Conservation (phyloP, 2,888 invertebrate species). For the Dromius quadrimaculatus region DNA sequence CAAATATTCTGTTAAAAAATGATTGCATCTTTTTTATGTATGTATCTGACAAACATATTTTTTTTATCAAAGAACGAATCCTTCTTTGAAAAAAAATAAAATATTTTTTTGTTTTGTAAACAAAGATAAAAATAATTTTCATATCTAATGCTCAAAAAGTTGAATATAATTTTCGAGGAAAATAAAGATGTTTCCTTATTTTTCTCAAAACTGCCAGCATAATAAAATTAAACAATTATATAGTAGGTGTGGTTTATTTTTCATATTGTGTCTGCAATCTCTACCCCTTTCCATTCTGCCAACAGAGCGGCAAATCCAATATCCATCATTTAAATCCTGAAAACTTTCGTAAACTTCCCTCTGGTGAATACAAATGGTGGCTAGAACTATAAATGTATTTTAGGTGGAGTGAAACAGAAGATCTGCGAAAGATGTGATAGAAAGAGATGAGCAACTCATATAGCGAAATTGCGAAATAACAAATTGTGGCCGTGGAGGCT, state of each 20-base stretch:
- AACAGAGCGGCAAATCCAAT: constrained; percentile 5
- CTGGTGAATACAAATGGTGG: constrained; percentile 31
- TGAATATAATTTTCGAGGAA: background rate
- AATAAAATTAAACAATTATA: constrained; percentile 46
- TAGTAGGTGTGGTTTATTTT: constrained; percentile 35
- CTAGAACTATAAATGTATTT: constrained; percentile 48
- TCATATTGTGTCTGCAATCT: constrained; percentile 42
- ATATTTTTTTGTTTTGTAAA: background rate
- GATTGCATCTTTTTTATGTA: no score
- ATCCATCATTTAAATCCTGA: background rate
- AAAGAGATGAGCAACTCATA: constrained; percentile 43
- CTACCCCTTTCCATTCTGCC: background rate
- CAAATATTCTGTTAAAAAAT: no score
- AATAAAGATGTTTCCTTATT: background rate
- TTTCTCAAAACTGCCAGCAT: background rate
- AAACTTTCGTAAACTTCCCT: constrained; percentile 10
- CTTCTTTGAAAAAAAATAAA: background rate
- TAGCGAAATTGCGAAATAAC: constrained; percentile 51
- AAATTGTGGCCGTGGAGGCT: constrained; percentile 46
- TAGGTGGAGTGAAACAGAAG: constrained; percentile 39
- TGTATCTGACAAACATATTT: no score
- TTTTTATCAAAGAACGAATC: background rate
- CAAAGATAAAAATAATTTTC: background rate
- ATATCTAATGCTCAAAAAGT: background rate
- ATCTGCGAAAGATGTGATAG: background rate